Percentiles rank a stretch among this genome's conserved stretches.
Evolutionary conservation across 2,888 invertebrate genomes (phyloP).

Genomic region (Hyposoter didymator): DNA sequence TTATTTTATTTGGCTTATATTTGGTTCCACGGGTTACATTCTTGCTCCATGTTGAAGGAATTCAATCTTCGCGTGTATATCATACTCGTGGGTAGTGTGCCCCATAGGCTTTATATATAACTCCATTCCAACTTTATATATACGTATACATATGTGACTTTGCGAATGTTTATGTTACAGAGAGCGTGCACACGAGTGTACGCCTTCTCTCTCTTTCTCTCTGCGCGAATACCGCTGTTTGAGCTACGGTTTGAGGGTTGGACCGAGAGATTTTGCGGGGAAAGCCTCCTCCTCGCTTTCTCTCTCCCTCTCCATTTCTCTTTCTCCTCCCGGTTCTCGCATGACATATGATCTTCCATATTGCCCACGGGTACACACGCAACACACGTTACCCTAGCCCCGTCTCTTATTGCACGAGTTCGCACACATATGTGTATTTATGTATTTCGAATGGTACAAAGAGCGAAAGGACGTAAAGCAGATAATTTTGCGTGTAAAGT

Average conservation of each 20-base stretch:
- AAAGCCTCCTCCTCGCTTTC: background rate
- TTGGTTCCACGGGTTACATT: slow-evolving; percentile 73
- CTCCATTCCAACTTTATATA: slow-evolving; percentile 21
- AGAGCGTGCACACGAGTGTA: slow-evolving; percentile 60
- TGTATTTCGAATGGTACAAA: background rate
- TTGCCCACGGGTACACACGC: slow-evolving; percentile 78
- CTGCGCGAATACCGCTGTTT: slow-evolving; percentile 47
- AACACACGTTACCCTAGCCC: slow-evolving; percentile 65
- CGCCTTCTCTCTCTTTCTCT: slow-evolving; percentile 11
- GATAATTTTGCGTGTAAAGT: background rate
- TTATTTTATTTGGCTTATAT: slow-evolving; percentile 81
- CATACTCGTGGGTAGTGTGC: slow-evolving; percentile 2
- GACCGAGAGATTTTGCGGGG: slow-evolving; percentile 69
- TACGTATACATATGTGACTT: slow-evolving; percentile 35
- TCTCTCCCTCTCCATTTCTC: slow-evolving; percentile 11
- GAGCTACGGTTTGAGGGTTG: slow-evolving; percentile 60
- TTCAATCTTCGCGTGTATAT: slow-evolving; percentile 76
- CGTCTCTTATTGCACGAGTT: slow-evolving; percentile 37
- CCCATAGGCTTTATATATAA: slow-evolving; percentile 31
- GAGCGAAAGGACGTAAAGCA: slow-evolving; percentile 15
- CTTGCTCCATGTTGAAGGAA: slow-evolving; percentile 72
- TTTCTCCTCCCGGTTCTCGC: slow-evolving; percentile 71
- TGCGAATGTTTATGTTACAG: slow-evolving; percentile 70
- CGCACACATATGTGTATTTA: slow-evolving; percentile 55
- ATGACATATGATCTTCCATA: slow-evolving; percentile 84